Conservation (phyloP, 1,140 invertebrate genomes). For the Tigriopus japonicus region DNA sequence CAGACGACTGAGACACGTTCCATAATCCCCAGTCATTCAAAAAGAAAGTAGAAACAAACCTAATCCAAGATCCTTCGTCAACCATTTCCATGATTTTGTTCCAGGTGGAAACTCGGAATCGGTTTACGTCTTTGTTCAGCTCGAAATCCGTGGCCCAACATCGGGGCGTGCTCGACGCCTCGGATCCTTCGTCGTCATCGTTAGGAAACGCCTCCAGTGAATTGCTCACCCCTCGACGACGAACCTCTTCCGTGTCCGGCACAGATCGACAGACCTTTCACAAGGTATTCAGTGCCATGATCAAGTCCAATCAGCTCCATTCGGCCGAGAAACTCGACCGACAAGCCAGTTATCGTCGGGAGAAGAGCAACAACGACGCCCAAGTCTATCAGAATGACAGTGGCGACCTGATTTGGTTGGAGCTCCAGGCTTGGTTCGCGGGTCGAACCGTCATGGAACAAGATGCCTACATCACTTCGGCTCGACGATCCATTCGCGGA, state of each 20-base stretch:
- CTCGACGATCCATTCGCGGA: slow-evolving; percentile 43
- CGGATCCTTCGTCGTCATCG: neutral
- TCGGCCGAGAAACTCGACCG: too few relatives aligned
- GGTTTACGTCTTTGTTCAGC: neutral
- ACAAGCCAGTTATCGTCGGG: neutral
- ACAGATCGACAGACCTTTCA: neutral
- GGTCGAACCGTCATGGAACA: slow-evolving; percentile 48
- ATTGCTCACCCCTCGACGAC: neutral
- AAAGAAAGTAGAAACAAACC: too few relatives aligned
- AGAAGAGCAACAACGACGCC: slow-evolving; percentile 56
- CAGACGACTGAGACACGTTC: too few relatives aligned
- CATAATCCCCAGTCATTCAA: too few relatives aligned
- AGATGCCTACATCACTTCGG: slow-evolving; percentile 50
- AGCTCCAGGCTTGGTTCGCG: slow-evolving; percentile 59
- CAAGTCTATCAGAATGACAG: slow-evolving; percentile 64
- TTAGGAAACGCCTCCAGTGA: neutral
- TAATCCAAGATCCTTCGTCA: too few relatives aligned
- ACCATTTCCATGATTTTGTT: too few relatives aligned
- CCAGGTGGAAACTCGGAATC: neutral
- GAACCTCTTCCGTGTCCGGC: neutral
- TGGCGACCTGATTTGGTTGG: slow-evolving; percentile 74
- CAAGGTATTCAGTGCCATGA: slow-evolving; percentile 2
- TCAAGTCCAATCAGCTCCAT: neutral
- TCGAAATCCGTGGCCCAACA: neutral
- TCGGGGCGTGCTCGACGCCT: too few relatives aligned